A percentile compares a stretch with the other conserved stretches of the same genome.
phyloP scores from a whole-genome alignment of 1,140 invertebrate species.

The Dysdera silvatica region DNA sequence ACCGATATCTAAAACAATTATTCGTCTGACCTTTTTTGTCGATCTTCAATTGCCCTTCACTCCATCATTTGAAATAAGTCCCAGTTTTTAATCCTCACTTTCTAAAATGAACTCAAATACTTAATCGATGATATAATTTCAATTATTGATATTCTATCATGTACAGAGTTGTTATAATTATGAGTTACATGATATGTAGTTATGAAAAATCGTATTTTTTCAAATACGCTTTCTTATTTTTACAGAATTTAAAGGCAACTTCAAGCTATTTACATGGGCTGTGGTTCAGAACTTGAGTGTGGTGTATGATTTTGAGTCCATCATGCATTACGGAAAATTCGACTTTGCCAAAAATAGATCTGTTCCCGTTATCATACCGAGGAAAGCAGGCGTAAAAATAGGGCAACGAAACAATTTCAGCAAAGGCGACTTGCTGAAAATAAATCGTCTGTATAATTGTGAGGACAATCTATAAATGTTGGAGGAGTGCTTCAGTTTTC shows the following conservation, averaged over 20 bases:
- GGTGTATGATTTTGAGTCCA: conserved; percentile 19
- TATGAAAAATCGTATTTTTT: background rate
- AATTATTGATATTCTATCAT: too few species aligned
- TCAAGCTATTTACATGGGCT: background rate
- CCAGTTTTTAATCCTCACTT: too few species aligned
- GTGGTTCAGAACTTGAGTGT: background rate
- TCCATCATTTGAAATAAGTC: too few species aligned
- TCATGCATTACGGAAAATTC: conserved; percentile 22
- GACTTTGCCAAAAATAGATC: conserved; percentile 1
- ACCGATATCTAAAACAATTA: too few species aligned
- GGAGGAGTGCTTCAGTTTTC: too few species aligned
- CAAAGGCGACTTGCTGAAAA: conserved; percentile 45
- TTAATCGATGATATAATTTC: too few species aligned
- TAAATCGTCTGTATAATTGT: conserved; percentile 48
- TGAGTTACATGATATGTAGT: too few species aligned
- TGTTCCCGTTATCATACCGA: background rate
- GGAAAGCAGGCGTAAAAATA: conserved; percentile 33
- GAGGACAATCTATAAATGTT: too few species aligned
- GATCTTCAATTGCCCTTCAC: too few species aligned
- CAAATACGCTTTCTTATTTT: background rate
- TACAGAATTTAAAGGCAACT: background rate
- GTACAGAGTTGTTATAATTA: too few species aligned
- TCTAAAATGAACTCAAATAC: too few species aligned
- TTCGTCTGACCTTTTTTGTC: too few species aligned
- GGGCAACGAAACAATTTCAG: conserved; percentile 46